Percentiles rank a stretch among this genome's conserved stretches.
Conservation (phyloP, 2,113 vertebrate genomes). For the Cichladusa arquata region DNA sequence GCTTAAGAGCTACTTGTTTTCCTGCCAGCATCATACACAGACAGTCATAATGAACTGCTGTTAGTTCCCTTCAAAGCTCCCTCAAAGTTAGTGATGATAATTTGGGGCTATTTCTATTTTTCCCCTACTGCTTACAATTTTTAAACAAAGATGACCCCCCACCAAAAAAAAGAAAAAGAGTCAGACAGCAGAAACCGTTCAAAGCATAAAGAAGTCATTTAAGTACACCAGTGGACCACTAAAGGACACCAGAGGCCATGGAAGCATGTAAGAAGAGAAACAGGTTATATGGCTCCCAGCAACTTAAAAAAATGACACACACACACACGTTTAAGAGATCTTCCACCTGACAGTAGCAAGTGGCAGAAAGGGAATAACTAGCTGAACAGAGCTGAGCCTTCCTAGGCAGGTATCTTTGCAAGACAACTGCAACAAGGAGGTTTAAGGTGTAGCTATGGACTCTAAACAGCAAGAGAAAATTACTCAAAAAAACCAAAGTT, state of each 20-base stretch:
- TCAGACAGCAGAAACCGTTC: background rate
- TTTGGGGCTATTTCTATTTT: background rate
- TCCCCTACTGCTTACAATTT: background rate
- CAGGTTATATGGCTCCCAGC: background rate
- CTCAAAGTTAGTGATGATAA: background rate
- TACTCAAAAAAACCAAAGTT: background rate
- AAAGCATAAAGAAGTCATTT: background rate
- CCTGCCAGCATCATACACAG: background rate
- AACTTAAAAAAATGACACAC: background rate
- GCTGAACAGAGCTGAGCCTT: background rate
- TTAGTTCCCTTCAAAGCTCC: background rate
- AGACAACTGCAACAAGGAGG: background rate
- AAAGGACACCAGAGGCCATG: background rate
- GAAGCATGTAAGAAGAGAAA: background rate
- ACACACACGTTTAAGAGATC: background rate
- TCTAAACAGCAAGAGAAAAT: background rate
- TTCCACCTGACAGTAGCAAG: background rate
- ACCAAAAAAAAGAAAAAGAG: too few species aligned
- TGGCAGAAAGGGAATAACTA: background rate
- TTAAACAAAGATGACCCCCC: background rate
- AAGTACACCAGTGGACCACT: background rate
- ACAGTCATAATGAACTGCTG: background rate
- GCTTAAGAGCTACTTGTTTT: background rate
- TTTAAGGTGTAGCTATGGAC: background rate
- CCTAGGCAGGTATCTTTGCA: background rate